Conservation (phyloP, 2,888 invertebrate species). For the Watsonalla cultraria region DNA sequence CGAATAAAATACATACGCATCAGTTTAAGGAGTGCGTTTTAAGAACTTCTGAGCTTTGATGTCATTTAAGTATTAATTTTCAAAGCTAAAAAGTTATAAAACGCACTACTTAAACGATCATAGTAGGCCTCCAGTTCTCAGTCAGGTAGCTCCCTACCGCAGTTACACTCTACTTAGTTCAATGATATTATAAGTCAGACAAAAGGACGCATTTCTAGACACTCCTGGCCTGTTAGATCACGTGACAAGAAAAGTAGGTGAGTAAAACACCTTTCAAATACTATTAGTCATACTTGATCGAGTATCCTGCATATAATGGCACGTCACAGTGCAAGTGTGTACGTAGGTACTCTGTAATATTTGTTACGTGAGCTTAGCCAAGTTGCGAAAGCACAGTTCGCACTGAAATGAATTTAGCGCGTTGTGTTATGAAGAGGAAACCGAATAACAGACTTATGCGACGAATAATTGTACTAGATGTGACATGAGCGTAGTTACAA, state of each 20-base stretch:
- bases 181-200: too few species aligned
- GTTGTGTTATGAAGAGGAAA: constrained; percentile 50
- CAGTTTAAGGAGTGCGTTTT: too few species aligned
- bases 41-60: too few species aligned
- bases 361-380: constrained; percentile 62
- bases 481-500: constrained; percentile 6
- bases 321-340: constrained; percentile 11
- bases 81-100: too few species aligned
- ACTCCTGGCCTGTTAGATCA: neutral
- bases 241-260: neutral
- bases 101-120: too few species aligned
- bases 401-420: constrained; percentile 64
- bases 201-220: too few species aligned
- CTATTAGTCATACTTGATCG: neutral
- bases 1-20: too few species aligned
- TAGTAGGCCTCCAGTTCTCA: too few species aligned
- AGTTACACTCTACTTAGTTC: too few species aligned
- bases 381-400: constrained; percentile 60
- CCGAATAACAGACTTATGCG: constrained; percentile 25
- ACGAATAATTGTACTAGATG: constrained; percentile 30
- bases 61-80: too few species aligned
- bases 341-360: constrained; percentile 45
- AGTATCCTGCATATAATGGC: neutral
- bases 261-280: neutral
- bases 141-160: too few species aligned